phyloP scores from a whole-genome alignment of 92 coral and sea anemone species.

The Epizoanthus rinbou region DNA sequence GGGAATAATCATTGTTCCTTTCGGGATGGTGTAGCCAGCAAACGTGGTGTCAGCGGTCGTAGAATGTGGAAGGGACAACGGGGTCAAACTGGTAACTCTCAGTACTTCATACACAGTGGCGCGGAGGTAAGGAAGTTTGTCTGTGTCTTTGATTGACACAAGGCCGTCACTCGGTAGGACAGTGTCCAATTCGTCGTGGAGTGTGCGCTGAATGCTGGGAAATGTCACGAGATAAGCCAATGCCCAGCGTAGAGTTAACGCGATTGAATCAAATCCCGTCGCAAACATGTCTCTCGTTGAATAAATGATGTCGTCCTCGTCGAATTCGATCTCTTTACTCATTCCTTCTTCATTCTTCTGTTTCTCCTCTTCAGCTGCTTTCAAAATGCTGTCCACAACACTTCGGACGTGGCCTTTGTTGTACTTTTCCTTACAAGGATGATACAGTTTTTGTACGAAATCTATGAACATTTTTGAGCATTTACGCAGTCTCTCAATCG shows the following conservation, averaged over 20 bases:
- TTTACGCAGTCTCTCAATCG: slow-evolving; percentile 35
- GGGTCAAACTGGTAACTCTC: slow-evolving; percentile 51
- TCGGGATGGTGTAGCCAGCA: slow-evolving; percentile 67
- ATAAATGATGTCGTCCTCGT: slow-evolving; percentile 16
- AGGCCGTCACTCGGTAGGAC: slow-evolving; percentile 56
- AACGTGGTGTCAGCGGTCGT: slow-evolving; percentile 60
- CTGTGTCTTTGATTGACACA: slow-evolving; percentile 55
- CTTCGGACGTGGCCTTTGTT: slow-evolving; percentile 15
- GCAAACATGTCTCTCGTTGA: slow-evolving; percentile 62
- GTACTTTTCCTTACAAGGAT: slow-evolving; percentile 49
- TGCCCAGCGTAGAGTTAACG: slow-evolving; percentile 62
- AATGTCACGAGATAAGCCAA: slow-evolving; percentile 66
- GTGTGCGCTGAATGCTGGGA: slow-evolving; percentile 60
- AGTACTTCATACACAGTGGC: slow-evolving; percentile 65
- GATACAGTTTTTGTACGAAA: slow-evolving; percentile 45
- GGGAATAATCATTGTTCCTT: slow-evolving; percentile 53
- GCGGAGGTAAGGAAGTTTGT: slow-evolving; percentile 55
- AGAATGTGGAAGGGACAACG: slow-evolving; percentile 70
- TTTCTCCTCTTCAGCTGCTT: slow-evolving; percentile 25
- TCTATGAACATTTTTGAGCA: slow-evolving; percentile 3
- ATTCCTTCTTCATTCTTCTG: background rate
- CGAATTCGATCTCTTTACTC: background rate
- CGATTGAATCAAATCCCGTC: slow-evolving; percentile 65
- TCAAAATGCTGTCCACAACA: slow-evolving; percentile 61
- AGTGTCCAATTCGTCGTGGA: slow-evolving; percentile 66